Conservation (phyloP, 2,888 invertebrate species). For the Meteorus cinctellus region DNA sequence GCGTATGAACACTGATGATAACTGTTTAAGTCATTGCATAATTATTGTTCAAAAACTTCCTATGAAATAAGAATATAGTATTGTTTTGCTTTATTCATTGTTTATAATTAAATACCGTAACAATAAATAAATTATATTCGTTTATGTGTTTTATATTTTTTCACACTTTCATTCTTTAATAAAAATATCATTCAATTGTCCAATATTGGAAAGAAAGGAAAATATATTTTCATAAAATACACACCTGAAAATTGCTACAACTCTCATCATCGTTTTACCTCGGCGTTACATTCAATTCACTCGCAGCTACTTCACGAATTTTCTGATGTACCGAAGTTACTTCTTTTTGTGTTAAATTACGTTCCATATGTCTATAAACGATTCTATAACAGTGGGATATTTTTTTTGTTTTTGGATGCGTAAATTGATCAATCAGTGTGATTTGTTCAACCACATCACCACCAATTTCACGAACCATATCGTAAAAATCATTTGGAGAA, state of each 20-base stretch:
- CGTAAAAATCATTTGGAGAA: conserved; percentile 91
- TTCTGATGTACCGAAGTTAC: conserved; percentile 87
- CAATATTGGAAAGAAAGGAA: background rate
- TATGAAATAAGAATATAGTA: background rate
- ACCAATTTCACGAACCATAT: conserved; percentile 89
- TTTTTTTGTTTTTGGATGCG: conserved; percentile 87
- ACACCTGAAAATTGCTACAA: background rate
- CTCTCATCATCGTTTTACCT: conserved; percentile 43
- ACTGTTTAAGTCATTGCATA: background rate
- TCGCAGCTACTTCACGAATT: conserved; percentile 78
- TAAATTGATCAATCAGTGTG: conserved; percentile 87
- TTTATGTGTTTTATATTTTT: conserved; percentile 13
- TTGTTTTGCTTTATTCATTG: conserved; percentile 7
- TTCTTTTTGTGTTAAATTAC: conserved; percentile 89
- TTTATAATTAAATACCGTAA: background rate
- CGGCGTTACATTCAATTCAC: conserved; percentile 52
- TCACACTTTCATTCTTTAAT: background rate
- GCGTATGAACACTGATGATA: background rate
- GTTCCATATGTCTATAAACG: conserved; percentile 93
- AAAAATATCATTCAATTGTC: background rate
- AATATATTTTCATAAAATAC: background rate
- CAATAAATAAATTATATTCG: conserved; percentile 1
- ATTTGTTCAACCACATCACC: conserved; percentile 97
- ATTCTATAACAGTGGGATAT: conserved; percentile 94
- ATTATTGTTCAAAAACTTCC: background rate